Evolutionary conservation across 2,797 vertebrate species (phyloP).

Genomic region (Botia almorhae): DNA sequence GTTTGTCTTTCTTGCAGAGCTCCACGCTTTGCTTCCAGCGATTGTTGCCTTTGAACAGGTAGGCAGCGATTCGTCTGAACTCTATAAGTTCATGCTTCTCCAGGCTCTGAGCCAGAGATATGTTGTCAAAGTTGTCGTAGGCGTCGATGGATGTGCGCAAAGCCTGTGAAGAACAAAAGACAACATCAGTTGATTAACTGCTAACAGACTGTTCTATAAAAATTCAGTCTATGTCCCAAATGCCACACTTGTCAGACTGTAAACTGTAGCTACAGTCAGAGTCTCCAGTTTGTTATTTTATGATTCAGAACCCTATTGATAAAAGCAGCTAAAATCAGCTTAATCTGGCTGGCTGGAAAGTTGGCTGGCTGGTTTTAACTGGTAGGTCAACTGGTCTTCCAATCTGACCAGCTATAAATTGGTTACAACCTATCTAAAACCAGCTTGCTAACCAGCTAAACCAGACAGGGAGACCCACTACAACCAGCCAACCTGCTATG

Average conservation of each 20-base stretch:
- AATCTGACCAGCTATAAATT: too few species aligned
- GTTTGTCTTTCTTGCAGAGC: slow-evolving; percentile 97
- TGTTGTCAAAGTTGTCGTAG: slow-evolving; percentile 99
- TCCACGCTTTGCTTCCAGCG: slow-evolving; percentile 99
- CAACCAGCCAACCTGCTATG: too few species aligned
- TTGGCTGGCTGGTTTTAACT: too few species aligned
- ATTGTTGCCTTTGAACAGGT: slow-evolving; percentile 99
- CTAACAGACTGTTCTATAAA: neutral
- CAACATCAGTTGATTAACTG: neutral
- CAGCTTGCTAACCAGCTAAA: too few species aligned
- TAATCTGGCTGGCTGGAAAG: too few species aligned
- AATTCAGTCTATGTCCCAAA: neutral
- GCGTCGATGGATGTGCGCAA: slow-evolving; percentile 96
- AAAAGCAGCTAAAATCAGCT: too few species aligned
- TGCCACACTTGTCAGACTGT: neutral
- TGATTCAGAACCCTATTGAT: too few species aligned
- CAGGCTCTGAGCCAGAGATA: slow-evolving; percentile 94
- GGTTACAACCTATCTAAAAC: too few species aligned
- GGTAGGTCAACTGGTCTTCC: too few species aligned
- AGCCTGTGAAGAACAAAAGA: slow-evolving; percentile 74
- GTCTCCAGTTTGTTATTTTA: too few species aligned
- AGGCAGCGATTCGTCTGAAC: slow-evolving; percentile 96
- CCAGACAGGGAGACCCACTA: too few species aligned
- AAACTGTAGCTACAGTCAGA: too few species aligned
- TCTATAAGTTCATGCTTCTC: slow-evolving; percentile 98